Conservation (phyloP, 2,113 vertebrate species). For the Zapornia atra region DNA sequence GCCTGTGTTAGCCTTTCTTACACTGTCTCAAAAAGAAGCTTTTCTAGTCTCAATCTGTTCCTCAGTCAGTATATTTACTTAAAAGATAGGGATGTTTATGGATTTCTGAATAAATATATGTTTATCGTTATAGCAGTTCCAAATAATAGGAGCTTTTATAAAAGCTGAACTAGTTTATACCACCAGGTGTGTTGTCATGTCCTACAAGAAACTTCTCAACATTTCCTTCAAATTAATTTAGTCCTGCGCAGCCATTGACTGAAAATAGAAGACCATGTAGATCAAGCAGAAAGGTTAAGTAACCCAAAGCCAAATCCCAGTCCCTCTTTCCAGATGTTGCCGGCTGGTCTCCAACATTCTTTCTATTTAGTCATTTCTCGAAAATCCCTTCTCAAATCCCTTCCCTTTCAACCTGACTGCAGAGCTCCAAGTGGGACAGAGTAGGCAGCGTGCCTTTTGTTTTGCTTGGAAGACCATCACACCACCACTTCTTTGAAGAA, state of each 20-base stretch:
- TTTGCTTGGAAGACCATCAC: constrained; percentile 23
- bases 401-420: constrained; percentile 1
- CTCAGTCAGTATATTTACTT: neutral
- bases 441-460: neutral
- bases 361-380: constrained; percentile 2
- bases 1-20: neutral
- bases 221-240: constrained; percentile 11
- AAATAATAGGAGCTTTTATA: neutral
- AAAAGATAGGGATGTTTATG: neutral
- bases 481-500: neutral
- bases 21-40: neutral
- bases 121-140: neutral
- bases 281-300: constrained; percentile 12
- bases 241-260: neutral
- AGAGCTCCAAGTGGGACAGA: neutral
- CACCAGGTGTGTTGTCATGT: neutral
- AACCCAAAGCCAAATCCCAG: neutral
- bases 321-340: constrained; percentile 24
- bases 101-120: neutral
- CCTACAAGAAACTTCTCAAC: neutral
- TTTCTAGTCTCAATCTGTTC: neutral
- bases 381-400: constrained; percentile 17
- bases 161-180: neutral
- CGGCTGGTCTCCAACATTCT: neutral
- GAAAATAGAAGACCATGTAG: neutral